Conservation (phyloP, 2,888 invertebrate genomes). For the Leptodirus hochenwartii region DNA sequence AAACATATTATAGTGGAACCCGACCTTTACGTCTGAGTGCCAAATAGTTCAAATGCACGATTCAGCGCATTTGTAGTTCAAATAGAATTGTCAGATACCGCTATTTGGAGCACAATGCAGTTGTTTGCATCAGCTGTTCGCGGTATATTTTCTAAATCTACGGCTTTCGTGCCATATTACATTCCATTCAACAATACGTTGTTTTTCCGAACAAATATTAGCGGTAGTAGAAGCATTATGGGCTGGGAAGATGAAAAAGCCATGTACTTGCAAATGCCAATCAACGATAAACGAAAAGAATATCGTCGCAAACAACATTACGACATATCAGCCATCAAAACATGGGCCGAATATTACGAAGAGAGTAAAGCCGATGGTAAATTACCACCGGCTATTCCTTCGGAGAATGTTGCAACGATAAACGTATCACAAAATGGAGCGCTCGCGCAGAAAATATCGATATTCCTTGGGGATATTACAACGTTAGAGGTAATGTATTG, state of each 20-base stretch:
- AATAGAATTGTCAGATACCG: too few relatives aligned
- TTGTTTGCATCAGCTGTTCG: background rate
- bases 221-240: too few relatives aligned
- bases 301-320: constrained; percentile 29
- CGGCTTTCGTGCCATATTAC: too few relatives aligned
- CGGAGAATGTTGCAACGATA: constrained; percentile 26
- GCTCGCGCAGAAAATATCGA: constrained; percentile 38
- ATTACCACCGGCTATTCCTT: constrained; percentile 19
- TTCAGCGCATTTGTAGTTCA: too few relatives aligned
- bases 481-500: constrained; percentile 39
- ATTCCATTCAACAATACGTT: too few relatives aligned
- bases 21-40: too few relatives aligned
- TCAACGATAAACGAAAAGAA: constrained; percentile 35
- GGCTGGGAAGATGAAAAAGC: constrained; percentile 34
- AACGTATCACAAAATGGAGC: constrained; percentile 25
- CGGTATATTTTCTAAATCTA: background rate
- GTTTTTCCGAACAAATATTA: too few relatives aligned
- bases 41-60: too few relatives aligned
- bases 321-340: constrained; percentile 29
- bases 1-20: too few relatives aligned
- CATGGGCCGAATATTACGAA: constrained; percentile 35
- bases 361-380: constrained; percentile 19
- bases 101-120: constrained; percentile 1
- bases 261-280: constrained; percentile 31
- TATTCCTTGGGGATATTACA: constrained; percentile 69